Evolutionary conservation across 1,140 invertebrate genomes (phyloP), one percentile per base, ranked within the genome.

Genomic region (Drosophila azteca): DNA sequence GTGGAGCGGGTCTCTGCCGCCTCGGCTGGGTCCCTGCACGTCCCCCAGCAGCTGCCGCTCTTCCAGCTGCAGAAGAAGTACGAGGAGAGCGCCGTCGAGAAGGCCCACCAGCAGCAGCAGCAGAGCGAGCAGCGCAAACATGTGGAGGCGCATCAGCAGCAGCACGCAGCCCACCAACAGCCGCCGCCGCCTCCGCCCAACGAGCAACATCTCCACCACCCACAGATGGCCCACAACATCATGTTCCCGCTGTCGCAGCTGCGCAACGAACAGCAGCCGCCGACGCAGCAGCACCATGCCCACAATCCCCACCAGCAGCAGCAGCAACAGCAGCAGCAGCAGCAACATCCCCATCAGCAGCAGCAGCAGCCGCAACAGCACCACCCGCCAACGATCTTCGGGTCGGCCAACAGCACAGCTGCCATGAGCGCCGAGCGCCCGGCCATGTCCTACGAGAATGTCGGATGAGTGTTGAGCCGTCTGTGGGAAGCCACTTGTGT

Each of bases 381-480:
- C 9, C 82, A 88, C 44, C 39, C 71, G 71, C 49, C 83, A 64
- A 57, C 78, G 75, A 64, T 70, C 4, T 70, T 70, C 13, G 67
- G 67, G 0, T 50, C 77, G n/a, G 29, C 82, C 64, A 44, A 79
- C 66, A 88, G 29, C 74, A 72, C 55, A 13, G 3, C 79, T 74
- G n/a, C 83, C 78, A 44, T 75, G 4, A 64, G 71, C 41, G 58
- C 84, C 1, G 90, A 91, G 35, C 90, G 90, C 3, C 85, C 90
- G 13, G 70, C 90, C 1, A 91, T 91, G 90, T 83, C 90, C 13
- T 91, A 91, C 45, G 90, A 91, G 58, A 91, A 91, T 54, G 90
- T 91, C 53, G 90, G 90, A 64, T 91, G 90, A 91, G 89, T 91
- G 75, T 89, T 91, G 66, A 91, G 90, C 77, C 90, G 90, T 88